Conservation (phyloP, 1,140 invertebrate species). For the Platyscapa corneri region DNA sequence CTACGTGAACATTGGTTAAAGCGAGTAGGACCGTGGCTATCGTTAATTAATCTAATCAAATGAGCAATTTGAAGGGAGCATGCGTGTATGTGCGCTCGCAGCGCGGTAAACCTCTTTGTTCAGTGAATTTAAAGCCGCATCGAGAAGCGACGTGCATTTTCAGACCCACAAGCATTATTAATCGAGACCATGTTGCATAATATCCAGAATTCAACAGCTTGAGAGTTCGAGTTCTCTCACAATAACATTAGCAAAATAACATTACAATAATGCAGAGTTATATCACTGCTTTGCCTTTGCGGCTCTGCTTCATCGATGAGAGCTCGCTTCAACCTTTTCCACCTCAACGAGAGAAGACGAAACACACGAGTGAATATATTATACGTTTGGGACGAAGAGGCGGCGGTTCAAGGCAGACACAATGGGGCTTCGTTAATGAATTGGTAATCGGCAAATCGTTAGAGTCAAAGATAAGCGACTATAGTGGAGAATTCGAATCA, state of each 20-base stretch:
- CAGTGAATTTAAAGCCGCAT: not conserved
- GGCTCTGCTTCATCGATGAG: not conserved
- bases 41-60: constrained; percentile 64
- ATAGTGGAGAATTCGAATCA: not conserved
- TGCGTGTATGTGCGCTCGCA: not conserved
- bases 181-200: constrained; percentile 50
- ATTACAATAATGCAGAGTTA: constrained; percentile 42
- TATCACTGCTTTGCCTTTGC: not conserved
- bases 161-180: constrained; percentile 56
- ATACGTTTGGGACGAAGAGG: not conserved
- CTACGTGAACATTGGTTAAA: not conserved
- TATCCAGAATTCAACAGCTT: not conserved
- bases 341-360: not conserved
- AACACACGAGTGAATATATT: not conserved
- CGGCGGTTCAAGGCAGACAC: not conserved
- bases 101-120: constrained; percentile 47
- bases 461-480: constrained; percentile 32
- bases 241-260: constrained; percentile 67
- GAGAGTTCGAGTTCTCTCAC: constrained; percentile 6
- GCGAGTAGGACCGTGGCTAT: not conserved
- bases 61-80: constrained; percentile 50
- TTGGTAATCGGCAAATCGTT: constrained; percentile 36
- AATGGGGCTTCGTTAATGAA: constrained; percentile 45
- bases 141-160: constrained; percentile 8
- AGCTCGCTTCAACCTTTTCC: constrained; percentile 27